Evolutionary conservation across 2,888 invertebrate species (phyloP), one percentile per base, ranked within the genome.

Genomic region (Zygogramma bicolorata): DNA sequence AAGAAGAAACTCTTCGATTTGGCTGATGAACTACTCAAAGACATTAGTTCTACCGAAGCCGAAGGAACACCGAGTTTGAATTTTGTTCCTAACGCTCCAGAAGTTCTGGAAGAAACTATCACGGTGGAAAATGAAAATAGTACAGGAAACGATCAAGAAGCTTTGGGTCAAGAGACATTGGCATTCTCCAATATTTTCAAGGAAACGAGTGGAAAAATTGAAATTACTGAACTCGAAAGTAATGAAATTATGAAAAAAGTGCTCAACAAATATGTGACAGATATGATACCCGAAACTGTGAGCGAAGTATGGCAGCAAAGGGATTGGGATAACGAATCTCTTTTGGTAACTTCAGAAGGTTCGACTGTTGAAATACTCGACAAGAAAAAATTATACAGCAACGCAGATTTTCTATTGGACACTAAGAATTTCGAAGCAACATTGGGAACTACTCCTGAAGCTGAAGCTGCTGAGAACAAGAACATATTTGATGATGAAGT

Each of bases 381-480:
- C 27, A 42, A 57, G 15, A 22, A 29, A 3, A 40, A 18, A 18
- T 58, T 63, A n/a, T 42, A 25, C 34, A 63, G 58, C 25, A 20
- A 40, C n/a, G 57, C 63, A n/a, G 69, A 69, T 38, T 63, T 60
- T 58, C 38, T 69, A 15, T 42, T 62, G 15, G 27, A 63, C 40
- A 34, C 63, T 4, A 65, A 69, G 18, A 69, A 69, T 40, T 69
- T 58, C 10, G 69, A 63, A 57, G 58, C 63, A 7, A 65, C 69
- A 2, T 27, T 60, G 13, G 40, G 60, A 15, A 67, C 42, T 34
- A 63, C 62, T 10, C 20, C 22, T 3, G 60, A 18, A 15, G 22
- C 13, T 18, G 22, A 15, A 34, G 22, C 4, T 34, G 34, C 8
- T 2, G 31, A 29, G 31, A 27, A 15, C 2, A 18, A n/a, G 46